Base-by-base conservation (phyloP, 2,113 vertebrate genomes). In the Tursiops truncatus region DNA sequence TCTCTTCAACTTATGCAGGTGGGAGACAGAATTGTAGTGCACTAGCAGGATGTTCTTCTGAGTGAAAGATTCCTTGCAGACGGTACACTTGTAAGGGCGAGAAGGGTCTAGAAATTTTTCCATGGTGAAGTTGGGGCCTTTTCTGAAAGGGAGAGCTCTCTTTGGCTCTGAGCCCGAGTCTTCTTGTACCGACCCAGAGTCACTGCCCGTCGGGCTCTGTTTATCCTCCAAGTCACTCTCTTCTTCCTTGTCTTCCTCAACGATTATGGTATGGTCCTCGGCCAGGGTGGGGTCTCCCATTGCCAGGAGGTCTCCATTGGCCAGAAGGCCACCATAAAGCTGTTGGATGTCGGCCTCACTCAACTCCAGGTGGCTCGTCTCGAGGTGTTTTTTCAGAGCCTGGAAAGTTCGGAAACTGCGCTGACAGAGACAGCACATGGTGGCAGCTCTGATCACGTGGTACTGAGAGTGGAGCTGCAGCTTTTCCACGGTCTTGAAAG, bases 1-100 rank as follows among this genome's bases (percentile, higher is more conserved):
- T 98, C 99, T 98, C 98, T 99, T 99, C 96, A 99, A 98, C 98
- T 99, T 99, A 98, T 99, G 99, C 86, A 99, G 98, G 97, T 99
- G 99, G 94, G 99, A 99, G 81, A 99, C 99, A 0, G 99, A 99
- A 97, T 99, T 99, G 98, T 99, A 99, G 98, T 99, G 99, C 95
- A 99, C 99, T 62, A 99, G 98, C 86, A 99, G 99, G 97, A 99
- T 99, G 96, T 99, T 99, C 98, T 99, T 99, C 80, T 99, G 99
- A 0, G 99, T 99, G 97, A 99, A 99, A 93, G 99, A 99, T 97
- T 99, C 99, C 98, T 99, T 99, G 98, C 99, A 99, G 58, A 99
- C 99, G 0, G 99, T 99, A 98, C 99, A 99, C 98, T 99, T 99
- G 97, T 99, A 99, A 36, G 99, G 99, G 92, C 99, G 99, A 98